Evolutionary conservation across 2,888 invertebrate species (phyloP).

Genomic region (Ophion costatus): DNA sequence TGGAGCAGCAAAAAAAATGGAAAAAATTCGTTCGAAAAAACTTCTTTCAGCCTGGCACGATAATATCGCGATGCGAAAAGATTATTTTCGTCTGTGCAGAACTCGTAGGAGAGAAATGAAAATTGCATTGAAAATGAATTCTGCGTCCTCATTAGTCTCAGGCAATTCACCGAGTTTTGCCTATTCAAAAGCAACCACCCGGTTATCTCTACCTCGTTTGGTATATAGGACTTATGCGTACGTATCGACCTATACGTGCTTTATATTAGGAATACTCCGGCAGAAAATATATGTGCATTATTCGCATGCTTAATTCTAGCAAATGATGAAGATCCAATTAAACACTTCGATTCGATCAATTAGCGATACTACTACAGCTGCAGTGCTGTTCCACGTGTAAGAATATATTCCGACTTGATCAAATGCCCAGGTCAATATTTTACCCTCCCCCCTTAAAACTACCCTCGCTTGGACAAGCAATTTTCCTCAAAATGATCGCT

Average conservation of each 20-base stretch:
- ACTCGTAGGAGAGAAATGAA: constrained; percentile 9
- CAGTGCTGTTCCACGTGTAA: background rate
- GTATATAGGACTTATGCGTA: background rate
- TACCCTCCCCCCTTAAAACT: too few relatives aligned
- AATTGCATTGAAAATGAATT: constrained; percentile 60
- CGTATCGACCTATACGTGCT: background rate
- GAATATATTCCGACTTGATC: background rate
- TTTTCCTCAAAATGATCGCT: too few relatives aligned
- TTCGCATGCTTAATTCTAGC: background rate
- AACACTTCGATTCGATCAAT: background rate
- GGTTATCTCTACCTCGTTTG: constrained; percentile 2
- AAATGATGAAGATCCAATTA: background rate
- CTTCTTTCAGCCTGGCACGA: constrained; percentile 24
- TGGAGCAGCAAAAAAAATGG: background rate
- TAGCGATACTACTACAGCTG: background rate
- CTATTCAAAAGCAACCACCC: constrained; percentile 31
- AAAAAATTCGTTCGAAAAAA: constrained; percentile 3
- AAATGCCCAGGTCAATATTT: background rate
- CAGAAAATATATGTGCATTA: background rate
- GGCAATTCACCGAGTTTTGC: constrained; percentile 21
- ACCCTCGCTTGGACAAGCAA: too few relatives aligned
- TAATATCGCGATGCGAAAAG: constrained; percentile 28
- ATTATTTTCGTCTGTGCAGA: constrained; percentile 7
- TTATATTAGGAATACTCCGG: background rate
- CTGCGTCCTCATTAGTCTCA: constrained; percentile 52